phyloP scores from a whole-genome alignment of 2,797 vertebrate genomes.

The Chiloscyllium punctatum region DNA sequence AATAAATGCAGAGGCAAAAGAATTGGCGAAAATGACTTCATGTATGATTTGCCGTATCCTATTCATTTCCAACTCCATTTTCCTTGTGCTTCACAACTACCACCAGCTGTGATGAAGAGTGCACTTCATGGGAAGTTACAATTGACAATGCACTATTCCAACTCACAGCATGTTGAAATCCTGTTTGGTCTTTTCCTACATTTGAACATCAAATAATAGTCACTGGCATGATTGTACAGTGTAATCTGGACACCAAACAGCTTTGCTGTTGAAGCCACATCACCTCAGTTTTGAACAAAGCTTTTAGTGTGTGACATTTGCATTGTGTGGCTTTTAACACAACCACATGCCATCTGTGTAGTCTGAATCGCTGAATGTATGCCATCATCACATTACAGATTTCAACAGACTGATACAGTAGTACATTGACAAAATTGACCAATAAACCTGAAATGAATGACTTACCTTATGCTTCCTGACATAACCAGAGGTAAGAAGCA shows the following conservation, averaged over 20 bases:
- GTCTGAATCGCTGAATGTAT: not conserved
- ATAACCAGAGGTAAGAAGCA: not conserved
- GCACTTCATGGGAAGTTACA: not conserved
- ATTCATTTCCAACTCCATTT: not conserved
- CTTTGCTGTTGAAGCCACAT: not conserved
- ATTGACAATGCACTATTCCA: not conserved
- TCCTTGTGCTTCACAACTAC: not conserved
- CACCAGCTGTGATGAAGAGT: not conserved
- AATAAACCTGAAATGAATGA: not conserved
- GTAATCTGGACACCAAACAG: not conserved
- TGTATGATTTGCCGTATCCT: not conserved
- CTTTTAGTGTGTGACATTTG: not conserved
- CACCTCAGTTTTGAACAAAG: not conserved
- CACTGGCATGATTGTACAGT: not conserved
- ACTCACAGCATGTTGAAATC: not conserved
- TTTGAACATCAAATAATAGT: not conserved
- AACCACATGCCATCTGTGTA: too few species aligned
- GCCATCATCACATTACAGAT: not conserved
- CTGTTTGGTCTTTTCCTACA: not conserved
- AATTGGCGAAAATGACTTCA: not conserved
- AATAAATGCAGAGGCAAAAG: not conserved
- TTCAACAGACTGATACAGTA: not conserved
- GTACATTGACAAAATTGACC: not conserved
- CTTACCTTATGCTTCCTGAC: not conserved
- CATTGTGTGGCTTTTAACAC: not conserved